These are phyloP conservation scores for Oscheius sp. DNA, from an alignment of 2,888 invertebrate species.

Conservation along the genomic window DNA sequence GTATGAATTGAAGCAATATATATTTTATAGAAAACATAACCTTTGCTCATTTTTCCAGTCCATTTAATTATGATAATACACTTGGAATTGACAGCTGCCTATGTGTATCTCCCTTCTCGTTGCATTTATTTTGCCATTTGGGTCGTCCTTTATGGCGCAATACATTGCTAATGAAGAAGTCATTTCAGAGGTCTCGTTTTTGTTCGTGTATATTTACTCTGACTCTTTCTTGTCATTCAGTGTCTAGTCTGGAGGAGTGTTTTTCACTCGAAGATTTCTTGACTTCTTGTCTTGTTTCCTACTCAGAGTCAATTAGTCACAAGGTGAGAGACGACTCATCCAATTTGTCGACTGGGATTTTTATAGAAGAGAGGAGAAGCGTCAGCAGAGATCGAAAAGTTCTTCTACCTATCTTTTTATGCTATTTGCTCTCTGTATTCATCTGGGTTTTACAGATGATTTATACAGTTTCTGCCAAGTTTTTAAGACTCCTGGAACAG, in stretches of 20 bases:
- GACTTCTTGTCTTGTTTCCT: background rate
- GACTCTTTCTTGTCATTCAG: background rate
- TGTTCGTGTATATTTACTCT: background rate
- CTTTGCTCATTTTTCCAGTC: background rate
- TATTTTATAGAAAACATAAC: background rate
- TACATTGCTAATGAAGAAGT: constrained; percentile 27
- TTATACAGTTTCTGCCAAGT: background rate
- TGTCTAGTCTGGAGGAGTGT: background rate
- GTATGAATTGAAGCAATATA: too few species aligned
- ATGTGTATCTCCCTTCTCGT: too few species aligned
- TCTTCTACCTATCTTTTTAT: background rate
- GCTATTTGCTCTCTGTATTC: background rate
- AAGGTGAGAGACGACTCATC: background rate
- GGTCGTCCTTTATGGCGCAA: constrained; percentile 14
- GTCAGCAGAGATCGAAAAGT: background rate
- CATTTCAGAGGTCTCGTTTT: background rate
- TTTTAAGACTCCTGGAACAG: background rate
- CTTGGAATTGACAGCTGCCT: background rate
- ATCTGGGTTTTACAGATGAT: too few species aligned
- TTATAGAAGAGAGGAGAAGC: background rate
- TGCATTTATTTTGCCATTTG: constrained; percentile 14
- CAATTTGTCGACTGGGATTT: background rate
- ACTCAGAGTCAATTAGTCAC: constrained; percentile 1
- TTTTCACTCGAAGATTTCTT: background rate
- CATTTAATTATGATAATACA: constrained; percentile 20